Evolutionary conservation across 2,797 vertebrate genomes (phyloP).

Genomic region (Loriculus beryllinus): DNA sequence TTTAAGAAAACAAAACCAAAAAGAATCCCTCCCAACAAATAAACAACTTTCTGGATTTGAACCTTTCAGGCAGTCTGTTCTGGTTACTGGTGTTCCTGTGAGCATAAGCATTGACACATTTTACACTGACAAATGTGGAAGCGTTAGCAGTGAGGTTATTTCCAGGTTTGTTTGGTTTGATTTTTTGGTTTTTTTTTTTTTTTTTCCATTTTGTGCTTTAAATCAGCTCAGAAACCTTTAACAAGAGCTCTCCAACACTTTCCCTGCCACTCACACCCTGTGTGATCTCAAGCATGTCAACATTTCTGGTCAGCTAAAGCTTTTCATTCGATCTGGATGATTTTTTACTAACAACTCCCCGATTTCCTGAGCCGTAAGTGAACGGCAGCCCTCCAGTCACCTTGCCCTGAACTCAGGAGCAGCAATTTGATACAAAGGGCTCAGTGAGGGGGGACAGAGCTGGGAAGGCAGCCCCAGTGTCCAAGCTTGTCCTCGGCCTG

Average conservation of each 20-base stretch:
- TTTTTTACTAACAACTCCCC: background rate
- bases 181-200: background rate
- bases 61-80: background rate
- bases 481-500: background rate
- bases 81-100: background rate
- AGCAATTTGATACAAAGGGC: background rate
- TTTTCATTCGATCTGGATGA: background rate
- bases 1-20: background rate
- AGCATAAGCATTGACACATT: background rate
- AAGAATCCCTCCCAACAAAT: background rate
- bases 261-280: background rate
- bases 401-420: background rate
- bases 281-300: background rate
- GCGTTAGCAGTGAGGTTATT: background rate
- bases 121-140: background rate
- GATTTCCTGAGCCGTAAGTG: background rate
- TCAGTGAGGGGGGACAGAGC: background rate
- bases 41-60: background rate
- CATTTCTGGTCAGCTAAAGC: background rate
- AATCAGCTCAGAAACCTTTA: background rate
- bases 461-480: background rate
- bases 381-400: background rate
- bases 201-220: background rate
- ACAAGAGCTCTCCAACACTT: background rate
- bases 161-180: background rate